Conservation (phyloP, 2,113 vertebrate species). For the Ictalurus punctatus region DNA sequence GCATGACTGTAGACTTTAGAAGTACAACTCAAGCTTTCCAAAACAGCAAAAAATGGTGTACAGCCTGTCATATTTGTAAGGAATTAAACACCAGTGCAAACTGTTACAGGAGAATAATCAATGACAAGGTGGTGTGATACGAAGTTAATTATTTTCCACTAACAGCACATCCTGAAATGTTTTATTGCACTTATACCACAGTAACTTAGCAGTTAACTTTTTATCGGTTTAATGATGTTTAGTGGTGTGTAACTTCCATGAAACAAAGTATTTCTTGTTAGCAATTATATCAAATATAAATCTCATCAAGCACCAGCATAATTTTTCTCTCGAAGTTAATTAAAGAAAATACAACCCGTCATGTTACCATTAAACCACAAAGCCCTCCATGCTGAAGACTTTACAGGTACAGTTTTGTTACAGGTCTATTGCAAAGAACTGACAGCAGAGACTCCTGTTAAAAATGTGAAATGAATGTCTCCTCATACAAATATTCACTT, state of each 20-base stretch:
- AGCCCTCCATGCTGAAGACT: not conserved
- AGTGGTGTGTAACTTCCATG: not conserved
- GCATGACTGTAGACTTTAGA: not conserved
- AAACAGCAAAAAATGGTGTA: not conserved
- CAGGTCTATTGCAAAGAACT: not conserved
- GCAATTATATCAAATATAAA: not conserved
- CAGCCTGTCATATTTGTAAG: not conserved
- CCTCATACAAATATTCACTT: not conserved
- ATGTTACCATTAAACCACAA: not conserved
- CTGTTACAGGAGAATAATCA: not conserved
- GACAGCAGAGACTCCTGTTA: not conserved
- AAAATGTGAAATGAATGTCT: not conserved
- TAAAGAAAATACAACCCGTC: too few relatives aligned
- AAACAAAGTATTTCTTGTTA: not conserved
- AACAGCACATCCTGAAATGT: too few relatives aligned
- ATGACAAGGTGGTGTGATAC: not conserved
- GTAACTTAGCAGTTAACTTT: too few relatives aligned
- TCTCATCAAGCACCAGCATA: not conserved
- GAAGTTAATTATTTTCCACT: not conserved
- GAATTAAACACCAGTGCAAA: not conserved
- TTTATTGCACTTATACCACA: too few relatives aligned
- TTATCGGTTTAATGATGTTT: not conserved
- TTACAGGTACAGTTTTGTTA: not conserved
- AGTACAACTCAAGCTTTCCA: not conserved
- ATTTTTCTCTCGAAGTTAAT: not conserved